A percentile compares a stretch with the other conserved stretches of the same genome.
Conservation (phyloP, 2,113 vertebrate genomes). For the Opisthocomus hoazin region DNA sequence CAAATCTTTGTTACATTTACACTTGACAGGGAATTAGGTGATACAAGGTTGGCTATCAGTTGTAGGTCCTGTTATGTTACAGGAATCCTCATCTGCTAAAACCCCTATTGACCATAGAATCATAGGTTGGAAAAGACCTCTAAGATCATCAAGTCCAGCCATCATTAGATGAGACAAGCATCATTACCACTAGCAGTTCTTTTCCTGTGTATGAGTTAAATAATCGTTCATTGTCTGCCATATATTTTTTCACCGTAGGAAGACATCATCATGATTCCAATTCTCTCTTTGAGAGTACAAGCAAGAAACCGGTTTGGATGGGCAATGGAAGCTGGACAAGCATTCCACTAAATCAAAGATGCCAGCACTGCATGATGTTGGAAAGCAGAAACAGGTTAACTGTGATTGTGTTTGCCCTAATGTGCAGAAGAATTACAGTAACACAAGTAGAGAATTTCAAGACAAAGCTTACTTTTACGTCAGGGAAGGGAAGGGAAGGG, state of each 20-base stretch:
- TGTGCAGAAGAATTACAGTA: background rate
- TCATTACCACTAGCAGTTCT: background rate
- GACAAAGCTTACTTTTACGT: background rate
- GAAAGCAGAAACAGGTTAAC: background rate
- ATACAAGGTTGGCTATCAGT: background rate
- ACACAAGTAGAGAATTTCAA: background rate
- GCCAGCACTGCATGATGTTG: background rate
- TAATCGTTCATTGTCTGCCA: background rate
- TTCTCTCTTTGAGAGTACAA: background rate
- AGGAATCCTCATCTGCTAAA: background rate
- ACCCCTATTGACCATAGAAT: background rate
- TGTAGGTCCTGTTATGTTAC: background rate
- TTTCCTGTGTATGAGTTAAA: background rate
- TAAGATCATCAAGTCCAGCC: too few relatives aligned
- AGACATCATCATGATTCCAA: background rate
- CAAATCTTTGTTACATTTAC: background rate
- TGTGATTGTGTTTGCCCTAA: background rate
- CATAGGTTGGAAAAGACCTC: too few relatives aligned
- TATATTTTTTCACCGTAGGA: background rate
- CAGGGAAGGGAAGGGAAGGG: background rate
- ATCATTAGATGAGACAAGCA: too few relatives aligned
- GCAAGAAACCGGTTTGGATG: background rate
- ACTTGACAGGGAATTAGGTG: background rate
- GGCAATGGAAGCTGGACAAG: background rate
- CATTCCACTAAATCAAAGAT: background rate